Base-by-base conservation (phyloP, 2,113 vertebrate genomes). In the Eulemur rufifrons region DNA sequence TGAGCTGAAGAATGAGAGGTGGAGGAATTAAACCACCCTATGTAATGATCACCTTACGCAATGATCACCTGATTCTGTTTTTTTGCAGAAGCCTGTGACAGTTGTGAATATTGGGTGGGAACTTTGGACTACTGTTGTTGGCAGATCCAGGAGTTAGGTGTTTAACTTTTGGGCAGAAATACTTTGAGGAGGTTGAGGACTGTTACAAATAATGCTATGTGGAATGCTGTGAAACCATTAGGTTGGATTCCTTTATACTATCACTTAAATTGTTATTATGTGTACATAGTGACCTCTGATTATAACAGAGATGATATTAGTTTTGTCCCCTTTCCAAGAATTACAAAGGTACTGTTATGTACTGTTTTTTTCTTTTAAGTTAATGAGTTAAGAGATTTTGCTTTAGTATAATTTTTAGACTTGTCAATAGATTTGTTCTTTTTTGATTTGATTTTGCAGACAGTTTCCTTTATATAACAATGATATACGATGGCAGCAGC, bases 401-500 rank as follows among this genome's bases (percentile, higher is more conserved):
- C 74, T 96, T 92, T 83, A 59, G 9, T 37, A 56, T 86, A 69
- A 12, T 29, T 42, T 91, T 78, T 61, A 89, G 54, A 89, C 39
- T 64, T 85, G 21, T 69, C 56, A 93, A 15, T 73, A 89, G 52
- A 84, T 89, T 78, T 97, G 42, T 61, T 74, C 82, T 76, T 78
- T 50, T 98, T 61, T n/a, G 29, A 95, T 80, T 96, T 95, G 47
- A 5, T 97, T 93, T 97, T 98, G 86, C 97, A 99, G 99, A 93
- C 99, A 99, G 86, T 99, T 99, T 98, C 99, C 99, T 0, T 96
- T 99, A 89, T 99, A 99, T 97, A 99, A 99, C 73, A 99, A 97
- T 96, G 99, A 99, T 97, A 98, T 99, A 96, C 99, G 99, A 98
- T 99, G 99, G 99, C 99, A 99, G 94, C 99, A 99, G 97, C 99